Percentiles rank a stretch among this genome's conserved stretches.
Conservation (phyloP, 2,888 invertebrate genomes). For the Lobophora halterata region DNA sequence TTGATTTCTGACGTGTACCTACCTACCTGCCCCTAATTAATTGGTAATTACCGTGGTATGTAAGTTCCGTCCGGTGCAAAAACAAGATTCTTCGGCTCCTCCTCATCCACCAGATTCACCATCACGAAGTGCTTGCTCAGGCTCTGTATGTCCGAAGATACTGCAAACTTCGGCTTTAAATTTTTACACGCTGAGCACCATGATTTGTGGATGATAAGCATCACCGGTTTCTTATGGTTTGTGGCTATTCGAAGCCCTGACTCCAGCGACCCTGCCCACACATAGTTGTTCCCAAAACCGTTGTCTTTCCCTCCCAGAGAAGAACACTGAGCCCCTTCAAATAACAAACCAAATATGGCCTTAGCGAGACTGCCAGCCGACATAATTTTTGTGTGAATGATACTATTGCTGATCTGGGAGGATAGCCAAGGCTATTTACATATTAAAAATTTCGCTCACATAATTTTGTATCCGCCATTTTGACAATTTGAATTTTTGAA, state of each 20-base stretch:
- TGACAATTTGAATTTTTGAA: constrained; percentile 31
- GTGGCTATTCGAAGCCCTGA: constrained; percentile 64
- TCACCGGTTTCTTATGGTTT: constrained; percentile 79
- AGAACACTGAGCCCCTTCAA: constrained; percentile 52
- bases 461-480: constrained; percentile 42
- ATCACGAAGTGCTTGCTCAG: constrained; percentile 84
- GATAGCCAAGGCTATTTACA: constrained; percentile 39
- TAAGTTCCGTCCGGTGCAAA: constrained; percentile 84
- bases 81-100: constrained; percentile 69
- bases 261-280: constrained; percentile 72
- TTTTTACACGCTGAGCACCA: constrained; percentile 85
- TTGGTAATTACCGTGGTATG: constrained; percentile 75
- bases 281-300: constrained; percentile 66
- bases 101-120: constrained; percentile 83
- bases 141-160: constrained; percentile 74
- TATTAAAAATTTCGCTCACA: constrained; percentile 41
- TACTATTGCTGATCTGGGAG: constrained; percentile 21
- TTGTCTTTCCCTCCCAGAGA: constrained; percentile 51
- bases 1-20: too few relatives aligned
- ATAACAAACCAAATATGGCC: constrained; percentile 49
- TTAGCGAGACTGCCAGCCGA: constrained; percentile 53
- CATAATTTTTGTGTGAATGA: too few relatives aligned
- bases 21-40: too few relatives aligned
- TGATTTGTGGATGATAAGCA: constrained; percentile 84
- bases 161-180: constrained; percentile 82